Evolutionary conservation across 2,797 vertebrate genomes (phyloP).

Genomic region (Craterocephalus amniculus): DNA sequence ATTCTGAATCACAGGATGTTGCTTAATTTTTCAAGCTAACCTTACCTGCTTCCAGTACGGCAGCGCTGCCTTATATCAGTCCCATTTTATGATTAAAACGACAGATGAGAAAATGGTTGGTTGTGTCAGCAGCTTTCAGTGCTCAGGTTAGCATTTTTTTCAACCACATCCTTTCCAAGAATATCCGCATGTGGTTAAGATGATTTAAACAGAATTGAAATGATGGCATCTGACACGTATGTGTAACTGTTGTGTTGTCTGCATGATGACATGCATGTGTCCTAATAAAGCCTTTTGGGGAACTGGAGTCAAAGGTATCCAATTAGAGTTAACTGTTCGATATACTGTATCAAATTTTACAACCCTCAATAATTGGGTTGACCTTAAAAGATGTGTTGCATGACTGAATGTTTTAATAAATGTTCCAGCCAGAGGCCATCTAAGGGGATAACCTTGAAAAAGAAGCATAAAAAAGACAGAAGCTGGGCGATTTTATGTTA

Average conservation of each 20-base stretch:
- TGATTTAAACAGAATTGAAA: conserved; percentile 1
- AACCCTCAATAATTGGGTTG: neutral
- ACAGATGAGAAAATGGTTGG: neutral
- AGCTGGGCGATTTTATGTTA: conserved; percentile 6
- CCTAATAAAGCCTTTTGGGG: neutral
- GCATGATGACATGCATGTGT: neutral
- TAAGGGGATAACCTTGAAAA: neutral
- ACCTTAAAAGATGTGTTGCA: neutral
- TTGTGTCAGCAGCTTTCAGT: conserved; percentile 16
- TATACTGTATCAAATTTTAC: conserved; percentile 4
- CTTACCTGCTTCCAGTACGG: neutral
- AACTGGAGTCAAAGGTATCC: neutral
- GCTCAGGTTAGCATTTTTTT: neutral
- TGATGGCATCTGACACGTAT: neutral
- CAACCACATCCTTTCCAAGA: conserved; percentile 52
- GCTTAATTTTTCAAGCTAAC: neutral
- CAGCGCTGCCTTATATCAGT: neutral
- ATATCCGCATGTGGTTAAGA: neutral
- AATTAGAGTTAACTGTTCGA: neutral
- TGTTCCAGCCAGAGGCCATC: conserved; percentile 3
- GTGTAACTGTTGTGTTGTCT: neutral
- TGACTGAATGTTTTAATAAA: neutral
- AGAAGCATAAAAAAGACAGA: neutral
- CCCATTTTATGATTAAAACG: neutral
- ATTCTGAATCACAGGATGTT: neutral